Percentiles rank a stretch among this genome's conserved stretches.
Conservation (phyloP, 2,797 vertebrate species). For the Hippoglossus hippoglossus region DNA sequence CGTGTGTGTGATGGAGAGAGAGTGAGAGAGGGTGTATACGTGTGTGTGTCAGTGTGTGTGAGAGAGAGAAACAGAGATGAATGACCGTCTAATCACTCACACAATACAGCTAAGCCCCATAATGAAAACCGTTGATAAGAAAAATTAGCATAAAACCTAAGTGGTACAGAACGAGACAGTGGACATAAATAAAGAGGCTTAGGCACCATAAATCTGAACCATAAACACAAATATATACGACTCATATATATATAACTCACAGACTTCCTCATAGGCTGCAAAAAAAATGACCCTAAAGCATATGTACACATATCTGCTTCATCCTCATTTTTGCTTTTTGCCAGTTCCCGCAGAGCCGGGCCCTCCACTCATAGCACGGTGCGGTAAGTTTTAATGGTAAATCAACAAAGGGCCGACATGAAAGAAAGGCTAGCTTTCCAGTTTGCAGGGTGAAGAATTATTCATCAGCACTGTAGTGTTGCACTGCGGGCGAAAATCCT, state of each 20-base stretch:
- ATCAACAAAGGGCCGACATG: conserved; percentile 85
- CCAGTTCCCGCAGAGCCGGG: conserved; percentile 68
- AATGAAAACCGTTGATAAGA: conserved; percentile 74
- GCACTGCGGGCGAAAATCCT: conserved; percentile 84
- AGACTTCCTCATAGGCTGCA: conserved; percentile 44
- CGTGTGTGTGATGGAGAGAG: conserved; percentile 37
- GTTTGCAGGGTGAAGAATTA: conserved; percentile 83
- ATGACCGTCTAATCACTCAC: conserved; percentile 74
- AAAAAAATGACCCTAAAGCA: conserved; percentile 69
- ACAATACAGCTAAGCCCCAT: conserved; percentile 67
- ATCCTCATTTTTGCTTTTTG: conserved; percentile 75
- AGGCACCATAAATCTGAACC: conserved; percentile 57
- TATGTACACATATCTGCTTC: conserved; percentile 75
- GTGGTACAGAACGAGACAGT: conserved; percentile 66
- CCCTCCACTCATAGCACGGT: conserved; percentile 69
- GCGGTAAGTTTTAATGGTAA: conserved; percentile 85
- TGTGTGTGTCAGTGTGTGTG: conserved; percentile 27
- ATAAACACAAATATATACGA: conserved; percentile 71
- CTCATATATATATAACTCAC: conserved; percentile 43
- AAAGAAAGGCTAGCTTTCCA: conserved; percentile 84
- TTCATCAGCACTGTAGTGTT: conserved; percentile 82
- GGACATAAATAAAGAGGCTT: conserved; percentile 70
- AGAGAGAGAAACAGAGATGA: conserved; percentile 59
- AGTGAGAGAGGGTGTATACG: conserved; percentile 2
- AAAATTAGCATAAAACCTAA: conserved; percentile 78